Percentiles rank a stretch among this genome's conserved stretches.
Conservation (phyloP, 2,113 vertebrate genomes). For the Bungarus multicinctus region DNA sequence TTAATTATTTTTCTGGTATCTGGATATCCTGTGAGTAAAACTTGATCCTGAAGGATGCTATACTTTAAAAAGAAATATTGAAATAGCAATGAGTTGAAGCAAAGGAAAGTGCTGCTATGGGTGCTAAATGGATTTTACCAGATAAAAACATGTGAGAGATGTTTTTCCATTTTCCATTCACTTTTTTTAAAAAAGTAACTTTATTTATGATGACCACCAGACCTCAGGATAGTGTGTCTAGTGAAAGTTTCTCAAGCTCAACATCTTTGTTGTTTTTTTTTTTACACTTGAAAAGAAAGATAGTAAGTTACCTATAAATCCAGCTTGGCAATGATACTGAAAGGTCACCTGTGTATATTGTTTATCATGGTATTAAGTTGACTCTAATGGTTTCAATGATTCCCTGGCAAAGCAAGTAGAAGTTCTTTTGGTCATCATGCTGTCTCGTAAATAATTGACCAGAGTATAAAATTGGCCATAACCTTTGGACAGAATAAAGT, state of each 20-base stretch:
- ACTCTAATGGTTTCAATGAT: conserved; percentile 60
- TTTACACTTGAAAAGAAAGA: conserved; percentile 39
- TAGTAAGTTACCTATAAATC: conserved; percentile 54
- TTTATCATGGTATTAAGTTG: conserved; percentile 65
- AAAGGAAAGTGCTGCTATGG: conserved; percentile 22
- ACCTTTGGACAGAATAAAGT: conserved; percentile 58
- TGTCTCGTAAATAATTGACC: conserved; percentile 70
- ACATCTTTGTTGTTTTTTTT: conserved; percentile 43
- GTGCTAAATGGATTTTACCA: not conserved
- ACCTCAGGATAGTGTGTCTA: not conserved
- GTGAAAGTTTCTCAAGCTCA: conserved; percentile 26
- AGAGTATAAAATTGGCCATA: conserved; percentile 55
- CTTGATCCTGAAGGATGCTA: not conserved
- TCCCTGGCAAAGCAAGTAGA: conserved; percentile 58
- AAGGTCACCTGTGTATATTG: conserved; percentile 66
- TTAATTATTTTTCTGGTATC: not conserved
- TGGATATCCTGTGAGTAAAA: not conserved
- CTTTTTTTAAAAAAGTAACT: not conserved
- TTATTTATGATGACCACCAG: conserved; percentile 32
- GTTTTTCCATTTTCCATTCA: conserved; percentile 4
- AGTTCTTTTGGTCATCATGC: conserved; percentile 63
- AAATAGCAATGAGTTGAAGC: not conserved
- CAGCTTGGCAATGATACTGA: conserved; percentile 52
- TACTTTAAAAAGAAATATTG: not conserved
- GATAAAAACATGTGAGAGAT: conserved; percentile 18